phyloP scores from a whole-genome alignment of 2,888 invertebrate species.

The Drosophila neoperkinsi region DNA sequence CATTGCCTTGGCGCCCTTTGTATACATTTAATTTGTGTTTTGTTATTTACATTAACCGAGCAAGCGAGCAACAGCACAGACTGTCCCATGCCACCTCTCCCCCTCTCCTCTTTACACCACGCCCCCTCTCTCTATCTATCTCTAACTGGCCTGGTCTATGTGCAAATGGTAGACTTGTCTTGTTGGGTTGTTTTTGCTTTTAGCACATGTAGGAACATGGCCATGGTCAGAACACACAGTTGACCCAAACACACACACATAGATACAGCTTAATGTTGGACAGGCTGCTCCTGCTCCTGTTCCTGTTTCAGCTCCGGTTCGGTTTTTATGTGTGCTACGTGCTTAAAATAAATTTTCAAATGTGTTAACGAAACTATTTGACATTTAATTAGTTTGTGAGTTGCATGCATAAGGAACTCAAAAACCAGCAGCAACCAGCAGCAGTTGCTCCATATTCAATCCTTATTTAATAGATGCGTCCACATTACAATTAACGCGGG shows the following conservation, averaged over 20 bases:
- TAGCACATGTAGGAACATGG: constrained; percentile 61
- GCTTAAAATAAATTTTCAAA: constrained; percentile 83
- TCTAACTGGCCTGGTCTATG: neutral
- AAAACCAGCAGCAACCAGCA: constrained; percentile 2
- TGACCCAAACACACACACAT: constrained; percentile 43
- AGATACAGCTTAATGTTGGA: constrained; percentile 44
- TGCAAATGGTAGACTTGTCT: constrained; percentile 6
- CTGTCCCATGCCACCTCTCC: neutral
- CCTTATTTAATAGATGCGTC: constrained; percentile 65
- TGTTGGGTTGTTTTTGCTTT: constrained; percentile 54
- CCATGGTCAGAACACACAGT: constrained; percentile 59
- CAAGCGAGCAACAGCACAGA: constrained; percentile 40
- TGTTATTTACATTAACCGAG: constrained; percentile 84
- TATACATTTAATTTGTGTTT: constrained; percentile 84
- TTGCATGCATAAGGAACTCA: constrained; percentile 78
- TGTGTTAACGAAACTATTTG: constrained; percentile 84
- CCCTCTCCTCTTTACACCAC: neutral
- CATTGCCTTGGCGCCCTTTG: constrained; percentile 68
- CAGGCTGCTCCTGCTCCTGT: constrained; percentile 36
- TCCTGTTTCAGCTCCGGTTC: constrained; percentile 7
- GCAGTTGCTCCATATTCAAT: constrained; percentile 61
- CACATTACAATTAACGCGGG: constrained; percentile 74
- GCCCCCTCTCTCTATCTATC: neutral
- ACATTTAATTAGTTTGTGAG: constrained; percentile 84
- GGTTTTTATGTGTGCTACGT: constrained; percentile 79